Evolutionary conservation across 2,113 vertebrate species (phyloP), one percentile per base, ranked within the genome.

Genomic region (Leiothrix lutea): DNA sequence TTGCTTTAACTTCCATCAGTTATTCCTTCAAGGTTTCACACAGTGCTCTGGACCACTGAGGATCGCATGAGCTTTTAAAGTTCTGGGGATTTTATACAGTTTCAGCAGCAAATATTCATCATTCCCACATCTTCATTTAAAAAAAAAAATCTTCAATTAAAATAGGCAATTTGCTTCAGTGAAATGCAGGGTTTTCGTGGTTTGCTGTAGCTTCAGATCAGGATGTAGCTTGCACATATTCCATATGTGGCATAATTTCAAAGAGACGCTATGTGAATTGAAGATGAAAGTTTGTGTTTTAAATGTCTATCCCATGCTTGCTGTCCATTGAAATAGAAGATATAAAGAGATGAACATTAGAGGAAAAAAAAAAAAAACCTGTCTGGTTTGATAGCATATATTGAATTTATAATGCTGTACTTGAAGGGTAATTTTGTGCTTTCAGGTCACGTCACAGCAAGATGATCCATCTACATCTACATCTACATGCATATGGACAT

Each of bases 201-300:
- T 86, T 94, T 93, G 42, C 51, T 86, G 53, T 24, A 73, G 50
- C 33, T 36, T 91, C 50, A 90, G 74, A 88, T 80, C 72, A 83
- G 26, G 21, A 57, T 58, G 26, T 54, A 85, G 23, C 48, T 94
- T 92, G 87, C 45, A 69, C 33, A n/a, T 69, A 66, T 94, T 90
- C 85, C 42, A 73, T 85, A 83, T 70, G 74, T 83, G 75, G 56
- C 45, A 92, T 77, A 86, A 77, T 92, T 95, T 95, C 92, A 93
- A 96, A 93, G 86, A 67, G 53, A 81, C n/a, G 4, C 60, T 80
- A 47, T 35, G 24, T 78, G 72, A 91, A 78, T 62, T 80, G 70
- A 78, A 86, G 70, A 91, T 85, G 24, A 92, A 90, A 90, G 72
- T 80, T 77, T 80, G 33, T 80, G 33, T 88, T 96, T 92, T 90